Percentiles rank a stretch among this genome's conserved stretches.
Conservation (phyloP, 2,113 vertebrate genomes). For the Sarotherodon lohbergeri region DNA sequence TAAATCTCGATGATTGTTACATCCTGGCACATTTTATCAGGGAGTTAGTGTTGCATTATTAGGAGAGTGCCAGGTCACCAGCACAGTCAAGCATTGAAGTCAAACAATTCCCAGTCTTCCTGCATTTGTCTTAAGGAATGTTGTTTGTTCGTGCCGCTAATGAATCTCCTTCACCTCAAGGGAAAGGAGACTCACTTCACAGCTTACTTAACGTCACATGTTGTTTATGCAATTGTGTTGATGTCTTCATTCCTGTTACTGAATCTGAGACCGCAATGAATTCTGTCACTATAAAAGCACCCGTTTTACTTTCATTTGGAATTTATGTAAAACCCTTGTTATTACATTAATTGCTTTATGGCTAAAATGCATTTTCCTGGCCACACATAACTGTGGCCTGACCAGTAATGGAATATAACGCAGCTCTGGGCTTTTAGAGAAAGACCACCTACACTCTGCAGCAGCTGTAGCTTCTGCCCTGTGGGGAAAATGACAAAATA, state of each 20-base stretch:
- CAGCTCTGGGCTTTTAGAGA: background rate
- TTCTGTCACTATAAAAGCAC: background rate
- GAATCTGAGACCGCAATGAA: background rate
- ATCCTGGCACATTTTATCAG: background rate
- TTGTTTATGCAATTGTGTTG: background rate
- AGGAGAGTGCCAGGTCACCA: background rate
- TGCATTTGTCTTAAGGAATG: slow-evolving; percentile 70
- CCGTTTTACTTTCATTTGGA: background rate
- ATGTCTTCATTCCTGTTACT: background rate
- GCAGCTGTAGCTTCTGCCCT: background rate
- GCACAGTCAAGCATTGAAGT: background rate
- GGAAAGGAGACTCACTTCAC: background rate
- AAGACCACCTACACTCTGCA: slow-evolving; percentile 43
- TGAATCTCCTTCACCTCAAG: slow-evolving; percentile 3
- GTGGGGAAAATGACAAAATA: slow-evolving; percentile 18
- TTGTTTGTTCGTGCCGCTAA: slow-evolving; percentile 21
- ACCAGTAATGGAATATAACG: background rate
- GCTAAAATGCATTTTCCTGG: slow-evolving; percentile 5
- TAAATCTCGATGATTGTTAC: background rate
- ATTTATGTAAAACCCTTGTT: background rate
- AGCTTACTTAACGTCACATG: background rate
- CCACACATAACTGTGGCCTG: background rate
- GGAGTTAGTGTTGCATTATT: background rate
- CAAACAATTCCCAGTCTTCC: slow-evolving; percentile 56
- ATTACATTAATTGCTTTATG: background rate